These are phyloP conservation scores for Bicyclus anynana DNA, from an alignment of 1,140 invertebrate genomes.

Conservation along the genomic window DNA sequence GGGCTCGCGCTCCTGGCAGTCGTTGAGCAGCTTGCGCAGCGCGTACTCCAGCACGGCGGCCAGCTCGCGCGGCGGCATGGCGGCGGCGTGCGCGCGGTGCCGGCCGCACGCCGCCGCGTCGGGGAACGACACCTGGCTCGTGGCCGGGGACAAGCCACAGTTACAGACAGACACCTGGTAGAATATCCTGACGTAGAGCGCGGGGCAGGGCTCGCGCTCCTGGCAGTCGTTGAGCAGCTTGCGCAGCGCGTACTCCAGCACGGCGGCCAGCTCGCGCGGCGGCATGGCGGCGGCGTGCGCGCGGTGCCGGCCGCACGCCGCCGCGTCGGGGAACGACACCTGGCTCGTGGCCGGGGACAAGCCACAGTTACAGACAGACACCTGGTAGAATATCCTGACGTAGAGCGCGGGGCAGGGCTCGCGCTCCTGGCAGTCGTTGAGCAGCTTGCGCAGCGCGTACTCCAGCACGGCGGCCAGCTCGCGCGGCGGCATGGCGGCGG, in stretches of 20 bases:
- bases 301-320: constrained; percentile 77
- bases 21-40: constrained; percentile 84
- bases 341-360: no score
- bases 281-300: constrained; percentile 74
- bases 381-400: constrained; percentile 86
- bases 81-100: constrained; percentile 71
- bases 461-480: constrained; percentile 83
- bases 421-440: constrained; percentile 80
- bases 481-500: constrained; percentile 76
- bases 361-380: no score
- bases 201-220: constrained; percentile 71
- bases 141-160: no score
- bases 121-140: constrained; percentile 78
- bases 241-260: constrained; percentile 84
- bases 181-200: constrained; percentile 85
- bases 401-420: constrained; percentile 79
- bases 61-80: constrained; percentile 80
- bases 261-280: constrained; percentile 80
- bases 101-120: constrained; percentile 77
- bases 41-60: constrained; percentile 85
- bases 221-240: constrained; percentile 84
- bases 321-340: constrained; percentile 77
- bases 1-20: constrained; percentile 76
- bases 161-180: no score
- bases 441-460: constrained; percentile 85